These are phyloP conservation scores for Pycnonotus jocosus DNA, from an alignment of 2,113 vertebrate genomes.

Conservation along the genomic window DNA sequence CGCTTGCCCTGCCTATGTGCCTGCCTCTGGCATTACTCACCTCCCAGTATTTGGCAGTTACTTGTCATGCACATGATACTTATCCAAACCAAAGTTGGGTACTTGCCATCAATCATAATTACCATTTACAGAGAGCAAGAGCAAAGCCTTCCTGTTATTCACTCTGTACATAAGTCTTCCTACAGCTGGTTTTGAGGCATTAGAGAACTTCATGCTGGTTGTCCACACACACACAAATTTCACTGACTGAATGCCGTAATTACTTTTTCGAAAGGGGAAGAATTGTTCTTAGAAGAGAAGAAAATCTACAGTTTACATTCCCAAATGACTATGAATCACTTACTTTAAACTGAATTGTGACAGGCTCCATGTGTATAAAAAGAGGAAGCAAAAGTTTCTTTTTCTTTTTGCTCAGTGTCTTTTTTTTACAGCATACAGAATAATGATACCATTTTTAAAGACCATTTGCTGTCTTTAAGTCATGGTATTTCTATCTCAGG, in stretches of 20 bases:
- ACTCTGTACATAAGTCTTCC: not conserved
- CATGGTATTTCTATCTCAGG: not conserved
- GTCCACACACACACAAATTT: not conserved
- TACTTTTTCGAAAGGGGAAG: not conserved
- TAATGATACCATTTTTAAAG: constrained; percentile 3
- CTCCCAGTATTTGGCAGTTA: not conserved
- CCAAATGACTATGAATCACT: constrained; percentile 24
- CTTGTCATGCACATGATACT: not conserved
- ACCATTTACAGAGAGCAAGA: not conserved
- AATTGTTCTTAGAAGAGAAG: not conserved
- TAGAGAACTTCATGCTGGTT: not conserved
- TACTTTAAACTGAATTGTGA: constrained; percentile 30
- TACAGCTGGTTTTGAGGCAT: not conserved
- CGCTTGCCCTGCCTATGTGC: not conserved
- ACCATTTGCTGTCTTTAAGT: constrained; percentile 1
- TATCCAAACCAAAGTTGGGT: not conserved
- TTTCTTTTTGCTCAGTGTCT: not conserved
- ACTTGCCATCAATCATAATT: not conserved
- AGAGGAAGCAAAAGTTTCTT: not conserved
- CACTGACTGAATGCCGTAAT: not conserved
- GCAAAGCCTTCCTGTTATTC: not conserved
- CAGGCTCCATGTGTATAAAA: not conserved
- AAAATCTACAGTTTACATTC: constrained; percentile 18
- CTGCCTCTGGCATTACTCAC: not conserved
- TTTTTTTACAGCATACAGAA: not conserved